Percentiles rank a stretch among this genome's conserved stretches.
Evolutionary conservation across 2,888 invertebrate genomes (phyloP).

Genomic region (Rhagium mordax): DNA sequence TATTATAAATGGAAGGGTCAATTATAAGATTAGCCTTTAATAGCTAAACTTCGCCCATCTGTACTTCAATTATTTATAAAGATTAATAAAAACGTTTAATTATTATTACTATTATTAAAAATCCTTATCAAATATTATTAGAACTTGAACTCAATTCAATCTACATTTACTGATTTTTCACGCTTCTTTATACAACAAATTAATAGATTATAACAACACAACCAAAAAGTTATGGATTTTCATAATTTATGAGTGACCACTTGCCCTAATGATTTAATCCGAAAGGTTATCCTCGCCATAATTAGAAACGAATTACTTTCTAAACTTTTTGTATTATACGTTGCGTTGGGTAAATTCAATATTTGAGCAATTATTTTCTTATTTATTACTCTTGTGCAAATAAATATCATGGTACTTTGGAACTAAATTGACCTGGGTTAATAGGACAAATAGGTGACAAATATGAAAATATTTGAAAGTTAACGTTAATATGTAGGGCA

Average conservation of each 20-base stretch:
- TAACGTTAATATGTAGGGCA: not conserved
- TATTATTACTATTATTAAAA: too few species aligned
- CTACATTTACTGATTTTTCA: not conserved
- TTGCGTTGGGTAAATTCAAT: slow-evolving; percentile 22
- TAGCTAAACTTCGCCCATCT: too few species aligned
- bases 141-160: not conserved
- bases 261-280: slow-evolving; percentile 25
- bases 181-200: not conserved
- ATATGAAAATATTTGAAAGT: not conserved
- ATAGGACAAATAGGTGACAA: not conserved
- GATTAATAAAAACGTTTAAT: too few species aligned
- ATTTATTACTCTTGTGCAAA: slow-evolving; percentile 11
- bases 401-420: slow-evolving; percentile 1
- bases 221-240: not conserved
- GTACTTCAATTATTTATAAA: too few species aligned
- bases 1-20: too few species aligned
- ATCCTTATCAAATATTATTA: too few species aligned
- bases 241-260: not conserved
- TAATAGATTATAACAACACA: not conserved
- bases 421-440: not conserved
- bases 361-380: slow-evolving; percentile 23
- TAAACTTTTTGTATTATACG: slow-evolving; percentile 1
- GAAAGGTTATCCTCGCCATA: slow-evolving; percentile 5
- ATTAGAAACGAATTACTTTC: slow-evolving; percentile 25
- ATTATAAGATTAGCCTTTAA: too few species aligned